Base-by-base conservation (phyloP, 2,888 invertebrate genomes). In the Urechis unicinctus region DNA sequence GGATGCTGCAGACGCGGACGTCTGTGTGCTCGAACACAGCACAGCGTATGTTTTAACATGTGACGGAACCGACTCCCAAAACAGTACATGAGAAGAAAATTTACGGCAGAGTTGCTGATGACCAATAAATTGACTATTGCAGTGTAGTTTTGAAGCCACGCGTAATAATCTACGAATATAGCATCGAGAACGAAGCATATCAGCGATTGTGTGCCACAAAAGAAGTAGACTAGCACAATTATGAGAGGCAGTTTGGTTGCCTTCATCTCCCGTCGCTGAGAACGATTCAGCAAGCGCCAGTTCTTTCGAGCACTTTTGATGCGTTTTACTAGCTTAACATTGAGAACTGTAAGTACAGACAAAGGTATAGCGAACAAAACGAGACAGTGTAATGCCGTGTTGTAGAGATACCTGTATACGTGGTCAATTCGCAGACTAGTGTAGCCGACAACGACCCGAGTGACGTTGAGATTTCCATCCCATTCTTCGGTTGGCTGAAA, bases 401-500 rank as follows among this genome's bases (percentile, higher is more conserved):
- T 45, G 45, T 45, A 45, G 17, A 45, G 17, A 21, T 45, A 45
- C 17, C 22, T 9, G 45, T 45, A 45, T 6, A 45, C 6, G 13
- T 9, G 45, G 13, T 36, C 9, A 17, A 9, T 9, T 13, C 36
- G 36, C 9, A 36, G 36, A 36, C 9, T 17, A 17, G 9, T 17
- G 36, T 36, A 9, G 9, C 17, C 36, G 9, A 36, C 17, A 17
- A 36, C 17, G 36, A 36, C 36, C 2, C 48, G 55, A 26, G 55
- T 42, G 1, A 30, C 41, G 24, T 56, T 57, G 31, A 61, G 25
- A 43, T 64, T 61, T n/a, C 22, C 28, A 5, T n/a, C 45, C 17
- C 9, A 17, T 17, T 36, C 9, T 17, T 36, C 9, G 9, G 36
- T 36, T 9, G 17, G 36, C 29, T 54, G 50, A 57, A 62, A 64